These are phyloP conservation scores for Amyelois transitella DNA, from an alignment of 1,140 invertebrate species.

Conservation along the genomic window DNA sequence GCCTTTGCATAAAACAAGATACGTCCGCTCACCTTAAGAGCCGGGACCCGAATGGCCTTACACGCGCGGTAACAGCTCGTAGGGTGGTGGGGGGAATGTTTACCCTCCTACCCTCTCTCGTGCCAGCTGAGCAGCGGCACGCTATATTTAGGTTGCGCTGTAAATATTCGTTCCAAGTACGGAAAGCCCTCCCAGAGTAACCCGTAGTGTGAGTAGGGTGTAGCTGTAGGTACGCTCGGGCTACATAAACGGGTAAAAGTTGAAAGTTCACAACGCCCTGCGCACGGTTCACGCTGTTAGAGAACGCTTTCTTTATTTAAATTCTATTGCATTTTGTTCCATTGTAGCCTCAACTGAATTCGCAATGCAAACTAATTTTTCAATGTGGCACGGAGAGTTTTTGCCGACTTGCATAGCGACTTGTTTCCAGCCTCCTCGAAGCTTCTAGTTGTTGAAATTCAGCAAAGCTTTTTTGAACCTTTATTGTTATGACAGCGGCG, in stretches of 20 bases:
- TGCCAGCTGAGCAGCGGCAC: slow-evolving; percentile 69
- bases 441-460: slow-evolving; percentile 20
- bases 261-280: slow-evolving; percentile 68
- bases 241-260: slow-evolving; percentile 64
- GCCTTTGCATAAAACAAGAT: slow-evolving; percentile 30
- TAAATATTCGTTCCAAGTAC: slow-evolving; percentile 72
- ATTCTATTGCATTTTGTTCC: slow-evolving; percentile 64
- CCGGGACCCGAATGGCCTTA: slow-evolving; percentile 56
- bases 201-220: slow-evolving; percentile 13
- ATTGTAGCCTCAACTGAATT: slow-evolving; percentile 53
- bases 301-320: slow-evolving; percentile 70
- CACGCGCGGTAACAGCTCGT: slow-evolving; percentile 17
- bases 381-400: slow-evolving; percentile 29
- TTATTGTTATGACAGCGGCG: slow-evolving; percentile 31
- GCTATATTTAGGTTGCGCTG: slow-evolving; percentile 73
- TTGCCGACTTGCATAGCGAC: slow-evolving; percentile 25
- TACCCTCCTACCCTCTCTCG: slow-evolving; percentile 51
- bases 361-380: slow-evolving; percentile 53
- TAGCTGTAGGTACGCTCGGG: slow-evolving; percentile 24
- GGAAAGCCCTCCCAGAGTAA: slow-evolving; percentile 39
- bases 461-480: slow-evolving; percentile 22
- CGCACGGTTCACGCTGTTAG: slow-evolving; percentile 58
- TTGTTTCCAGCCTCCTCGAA: slow-evolving; percentile 25
- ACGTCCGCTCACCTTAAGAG: slow-evolving; percentile 52
- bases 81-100: slow-evolving; percentile 40